These are phyloP conservation scores for Patella pellucida DNA, from an alignment of 2,888 invertebrate species.

Conservation along the genomic window DNA sequence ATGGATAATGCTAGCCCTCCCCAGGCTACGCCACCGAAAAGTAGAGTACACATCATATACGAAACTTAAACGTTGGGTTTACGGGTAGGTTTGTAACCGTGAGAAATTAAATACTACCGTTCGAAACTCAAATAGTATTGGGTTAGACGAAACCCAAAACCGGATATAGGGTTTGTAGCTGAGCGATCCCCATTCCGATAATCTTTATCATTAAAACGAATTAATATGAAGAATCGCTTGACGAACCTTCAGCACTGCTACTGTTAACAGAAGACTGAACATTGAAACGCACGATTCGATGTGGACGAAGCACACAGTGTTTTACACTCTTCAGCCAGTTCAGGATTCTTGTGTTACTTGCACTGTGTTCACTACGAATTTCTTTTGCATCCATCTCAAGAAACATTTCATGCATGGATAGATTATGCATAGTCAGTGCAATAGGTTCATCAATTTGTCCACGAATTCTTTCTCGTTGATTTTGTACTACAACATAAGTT, in stretches of 20 bases:
- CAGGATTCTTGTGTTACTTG: not conserved
- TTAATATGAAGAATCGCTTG: not conserved
- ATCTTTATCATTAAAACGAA: too few relatives aligned
- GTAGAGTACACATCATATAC: too few relatives aligned
- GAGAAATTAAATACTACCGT: too few relatives aligned
- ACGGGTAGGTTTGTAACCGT: too few relatives aligned
- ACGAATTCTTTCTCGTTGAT: not conserved
- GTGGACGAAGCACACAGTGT: not conserved
- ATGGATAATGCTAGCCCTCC: too few relatives aligned
- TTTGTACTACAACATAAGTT: not conserved
- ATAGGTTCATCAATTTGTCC: constrained; percentile 1
- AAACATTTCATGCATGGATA: not conserved
- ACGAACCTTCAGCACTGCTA: not conserved
- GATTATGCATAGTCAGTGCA: not conserved
- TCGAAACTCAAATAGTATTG: too few relatives aligned
- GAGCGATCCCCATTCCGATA: too few relatives aligned
- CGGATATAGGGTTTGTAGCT: too few relatives aligned
- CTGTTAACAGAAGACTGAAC: not conserved
- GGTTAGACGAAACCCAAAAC: too few relatives aligned
- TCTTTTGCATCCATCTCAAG: not conserved
- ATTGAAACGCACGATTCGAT: not conserved
- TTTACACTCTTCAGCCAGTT: not conserved
- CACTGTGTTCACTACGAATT: not conserved
- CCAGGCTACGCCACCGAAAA: too few relatives aligned
- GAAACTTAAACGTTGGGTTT: too few relatives aligned